Base-by-base conservation (phyloP, 2,113 vertebrate species). In the Lipotes vexillifer region DNA sequence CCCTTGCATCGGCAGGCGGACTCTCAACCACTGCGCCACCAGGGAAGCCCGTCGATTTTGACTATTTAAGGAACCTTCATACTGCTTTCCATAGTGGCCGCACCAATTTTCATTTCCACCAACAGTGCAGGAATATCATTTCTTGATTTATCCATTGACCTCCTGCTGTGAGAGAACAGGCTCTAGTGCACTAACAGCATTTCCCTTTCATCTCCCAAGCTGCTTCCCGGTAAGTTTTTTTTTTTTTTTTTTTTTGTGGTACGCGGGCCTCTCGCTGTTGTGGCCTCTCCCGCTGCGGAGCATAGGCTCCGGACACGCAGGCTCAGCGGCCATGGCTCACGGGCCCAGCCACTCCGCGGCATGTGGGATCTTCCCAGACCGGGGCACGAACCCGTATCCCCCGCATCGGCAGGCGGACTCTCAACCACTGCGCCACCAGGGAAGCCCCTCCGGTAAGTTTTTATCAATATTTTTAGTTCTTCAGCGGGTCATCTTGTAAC, bases 401-500 rank as follows among this genome's bases (percentile, higher is more conserved):
- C n/a, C n/a, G n/a, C n/a, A n/a, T n/a, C n/a, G n/a, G n/a, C n/a
- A n/a, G n/a, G n/a, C n/a, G n/a, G n/a, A n/a, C n/a, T n/a, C n/a
- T n/a, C n/a, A n/a, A n/a, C n/a, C n/a, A n/a, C n/a, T n/a, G n/a
- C n/a, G n/a, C n/a, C n/a, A n/a, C n/a, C n/a, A n/a, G n/a, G n/a
- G n/a, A n/a, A n/a, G n/a, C n/a, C n/a, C n/a, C n/a, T n/a, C 12
- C 27, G 52, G 25, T 36, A 85, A 85, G 81, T 17, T 84, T 65
- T 91, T 85, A 52, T 81, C 82, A 89, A 27, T 80, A 93, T 80
- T 63, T 97, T 38, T 69, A 74, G 18, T 86, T 90, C 21, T 78
- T 82, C 66, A 36, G 33, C 29, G 82, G 46, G 44, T 83, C 59
- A 80, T 27, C 57, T 96, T 69, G 57, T 83, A 95, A 89, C 57